These are phyloP conservation scores for Plusia festucae DNA, from an alignment of 2,888 invertebrate genomes.

Conservation along the genomic window DNA sequence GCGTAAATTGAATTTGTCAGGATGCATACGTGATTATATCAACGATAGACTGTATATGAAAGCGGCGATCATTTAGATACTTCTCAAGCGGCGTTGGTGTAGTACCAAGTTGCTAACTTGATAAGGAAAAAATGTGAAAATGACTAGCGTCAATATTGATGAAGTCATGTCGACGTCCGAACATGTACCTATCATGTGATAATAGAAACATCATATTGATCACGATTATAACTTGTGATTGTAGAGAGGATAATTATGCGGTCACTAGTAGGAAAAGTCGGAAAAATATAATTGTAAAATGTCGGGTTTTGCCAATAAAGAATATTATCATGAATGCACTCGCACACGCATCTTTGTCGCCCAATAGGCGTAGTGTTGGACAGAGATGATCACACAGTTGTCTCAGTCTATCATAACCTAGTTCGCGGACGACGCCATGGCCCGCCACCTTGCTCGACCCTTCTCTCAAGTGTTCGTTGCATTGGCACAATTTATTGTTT, in stretches of 20 bases:
- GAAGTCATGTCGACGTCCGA: conserved; percentile 11
- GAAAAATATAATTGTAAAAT: conserved; percentile 8
- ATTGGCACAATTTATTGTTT: conserved; percentile 64
- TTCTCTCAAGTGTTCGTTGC: conserved; percentile 71
- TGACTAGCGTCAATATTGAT: conserved; percentile 19
- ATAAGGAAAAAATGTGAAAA: conserved; percentile 36
- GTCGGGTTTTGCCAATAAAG: conserved; percentile 48
- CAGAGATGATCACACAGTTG: conserved; percentile 64
- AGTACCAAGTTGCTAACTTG: conserved; percentile 5
- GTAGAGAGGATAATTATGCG: conserved; percentile 13
- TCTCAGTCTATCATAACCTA: conserved; percentile 75
- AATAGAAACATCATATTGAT: conserved; percentile 15
- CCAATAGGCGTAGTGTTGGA: conserved; percentile 64
- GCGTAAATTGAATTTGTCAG: conserved; percentile 28
- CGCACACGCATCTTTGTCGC: conserved; percentile 60
- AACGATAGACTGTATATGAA: conserved; percentile 68
- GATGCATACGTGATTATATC: conserved; percentile 65
- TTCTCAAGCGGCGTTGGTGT: conserved; percentile 8
- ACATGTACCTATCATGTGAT: conserved; percentile 10
- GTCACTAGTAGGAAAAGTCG: conserved; percentile 30
- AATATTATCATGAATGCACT: conserved; percentile 62
- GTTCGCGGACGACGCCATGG: conserved; percentile 72
- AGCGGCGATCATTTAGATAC: conserved; percentile 60
- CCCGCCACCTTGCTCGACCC: conserved; percentile 74
- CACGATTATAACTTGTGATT: conserved; percentile 18